Evolutionary conservation across 2,113 vertebrate species (phyloP), one percentile per base, ranked within the genome.

Genomic region (Stigmatopora argus): DNA sequence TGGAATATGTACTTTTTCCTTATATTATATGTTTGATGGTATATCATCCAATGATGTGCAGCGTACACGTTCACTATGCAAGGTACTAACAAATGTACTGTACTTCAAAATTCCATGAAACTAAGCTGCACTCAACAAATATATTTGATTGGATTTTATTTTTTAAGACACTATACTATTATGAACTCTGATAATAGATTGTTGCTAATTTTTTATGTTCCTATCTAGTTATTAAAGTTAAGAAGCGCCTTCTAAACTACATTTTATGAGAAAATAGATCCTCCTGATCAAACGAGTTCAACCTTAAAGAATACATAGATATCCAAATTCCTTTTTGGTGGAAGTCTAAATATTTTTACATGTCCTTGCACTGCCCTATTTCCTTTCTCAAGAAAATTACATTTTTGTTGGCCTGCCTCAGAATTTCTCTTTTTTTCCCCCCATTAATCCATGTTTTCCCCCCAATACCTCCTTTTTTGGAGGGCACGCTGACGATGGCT

Each of bases 401-500:
- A 41, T 60, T 60, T 60, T 31, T 31, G 23, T 56, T 56, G 53
- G 53, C 23, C 53, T 14, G 21, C 52, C 21, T 55, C 23, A 12
- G 4, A 55, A 55, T 15, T 51, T 47, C 21, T 51, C 31, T 46
- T 51, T 5, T 60, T 14, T 61, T 31, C 13, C 26, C 62, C 45
- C 31, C n/a, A 38, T 38, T 21, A 62, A 45, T 58, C 53, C 68
- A 52, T 73, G 80, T 89, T 84, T 91, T 93, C 91, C 92, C 90
- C 86, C 82, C 26, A 31, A 72, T 57, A 67, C 61, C 52, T 90
- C 78, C 80, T 86, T 77, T 76, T 31, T 78, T 84, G 87, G 90
- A 85, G 75, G 80, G 78, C 84, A 78, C 78, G 87, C 81, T 72
- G 61, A 81, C 56, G 47, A 75, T 64, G 62, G 81, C 73, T 65